A percentile compares a stretch with the other conserved stretches of the same genome.
Conservation (phyloP, 2,888 invertebrate genomes). For the Macaria notata region DNA sequence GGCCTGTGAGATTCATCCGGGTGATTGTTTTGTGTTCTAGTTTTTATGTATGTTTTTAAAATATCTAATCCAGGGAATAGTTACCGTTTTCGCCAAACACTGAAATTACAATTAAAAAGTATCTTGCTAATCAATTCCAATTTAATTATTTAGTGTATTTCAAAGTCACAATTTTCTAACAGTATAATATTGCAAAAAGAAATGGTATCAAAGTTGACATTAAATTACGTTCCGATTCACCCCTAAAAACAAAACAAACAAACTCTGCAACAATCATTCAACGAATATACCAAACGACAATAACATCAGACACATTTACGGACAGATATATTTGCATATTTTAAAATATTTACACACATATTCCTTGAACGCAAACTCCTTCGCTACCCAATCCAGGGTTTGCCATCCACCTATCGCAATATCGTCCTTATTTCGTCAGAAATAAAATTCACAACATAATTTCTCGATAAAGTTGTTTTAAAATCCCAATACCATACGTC, state of each 20-base stretch:
- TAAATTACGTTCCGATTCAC: slow-evolving; percentile 5
- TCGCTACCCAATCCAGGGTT: background rate
- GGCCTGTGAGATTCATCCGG: slow-evolving; percentile 18
- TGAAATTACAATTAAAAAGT: too few relatives aligned
- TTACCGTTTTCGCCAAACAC: too few relatives aligned
- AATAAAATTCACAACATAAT: slow-evolving; percentile 1
- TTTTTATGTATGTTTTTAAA: slow-evolving; percentile 5
- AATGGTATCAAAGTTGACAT: background rate
- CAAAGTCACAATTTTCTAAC: too few relatives aligned
- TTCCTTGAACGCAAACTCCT: slow-evolving; percentile 41
- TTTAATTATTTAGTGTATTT: too few relatives aligned
- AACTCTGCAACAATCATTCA: slow-evolving; percentile 40
- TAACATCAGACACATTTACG: slow-evolving; percentile 50
- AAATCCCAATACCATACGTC: slow-evolving; percentile 52
- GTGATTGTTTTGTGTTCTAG: slow-evolving; percentile 11
- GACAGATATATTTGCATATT: slow-evolving; percentile 52
- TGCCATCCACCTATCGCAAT: too few relatives aligned
- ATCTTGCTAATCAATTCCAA: too few relatives aligned
- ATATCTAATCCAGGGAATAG: background rate
- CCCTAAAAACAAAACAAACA: slow-evolving; percentile 23
- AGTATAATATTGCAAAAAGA: too few relatives aligned
- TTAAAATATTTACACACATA: slow-evolving; percentile 55
- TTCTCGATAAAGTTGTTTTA: slow-evolving; percentile 37
- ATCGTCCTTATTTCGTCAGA: too few relatives aligned
- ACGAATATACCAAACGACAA: slow-evolving; percentile 46